Conservation (phyloP, 2,113 vertebrate genomes). For the Sylvilagus bachmani region DNA sequence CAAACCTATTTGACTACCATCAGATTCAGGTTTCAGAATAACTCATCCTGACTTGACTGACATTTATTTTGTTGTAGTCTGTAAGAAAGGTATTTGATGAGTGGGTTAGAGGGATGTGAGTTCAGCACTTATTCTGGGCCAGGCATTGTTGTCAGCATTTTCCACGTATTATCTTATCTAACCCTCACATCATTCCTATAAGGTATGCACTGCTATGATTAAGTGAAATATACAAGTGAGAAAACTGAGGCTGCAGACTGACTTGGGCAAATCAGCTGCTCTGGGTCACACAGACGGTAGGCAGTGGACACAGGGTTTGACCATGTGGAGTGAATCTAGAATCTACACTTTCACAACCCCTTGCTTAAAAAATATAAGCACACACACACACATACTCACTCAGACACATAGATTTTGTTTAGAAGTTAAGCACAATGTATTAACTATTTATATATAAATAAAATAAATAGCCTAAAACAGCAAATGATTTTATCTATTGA, state of each 20-base stretch:
- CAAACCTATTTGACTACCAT: slow-evolving; percentile 44
- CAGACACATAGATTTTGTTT: neutral
- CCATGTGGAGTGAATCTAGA: neutral
- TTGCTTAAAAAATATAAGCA: neutral
- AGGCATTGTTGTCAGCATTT: neutral
- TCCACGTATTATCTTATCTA: neutral
- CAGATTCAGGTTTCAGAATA: slow-evolving; percentile 40
- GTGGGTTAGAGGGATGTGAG: neutral
- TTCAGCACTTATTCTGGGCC: neutral
- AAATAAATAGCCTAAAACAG: neutral
- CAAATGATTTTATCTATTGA: slow-evolving; percentile 14
- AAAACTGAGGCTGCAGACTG: neutral
- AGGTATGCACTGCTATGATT: neutral
- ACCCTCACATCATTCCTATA: neutral
- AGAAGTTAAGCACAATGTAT: neutral
- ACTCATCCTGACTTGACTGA: neutral
- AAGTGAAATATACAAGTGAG: neutral
- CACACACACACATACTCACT: neutral
- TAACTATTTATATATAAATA: neutral
- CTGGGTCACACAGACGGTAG: neutral
- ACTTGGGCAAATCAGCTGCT: neutral
- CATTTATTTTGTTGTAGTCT: neutral
- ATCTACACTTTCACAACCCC: no score
- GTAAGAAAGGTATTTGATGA: slow-evolving; percentile 37
- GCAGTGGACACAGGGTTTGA: neutral